Evolutionary conservation across 2,888 invertebrate species (phyloP), one percentile per base, ranked within the genome.

Genomic region (Eristalinus sepulchralis): DNA sequence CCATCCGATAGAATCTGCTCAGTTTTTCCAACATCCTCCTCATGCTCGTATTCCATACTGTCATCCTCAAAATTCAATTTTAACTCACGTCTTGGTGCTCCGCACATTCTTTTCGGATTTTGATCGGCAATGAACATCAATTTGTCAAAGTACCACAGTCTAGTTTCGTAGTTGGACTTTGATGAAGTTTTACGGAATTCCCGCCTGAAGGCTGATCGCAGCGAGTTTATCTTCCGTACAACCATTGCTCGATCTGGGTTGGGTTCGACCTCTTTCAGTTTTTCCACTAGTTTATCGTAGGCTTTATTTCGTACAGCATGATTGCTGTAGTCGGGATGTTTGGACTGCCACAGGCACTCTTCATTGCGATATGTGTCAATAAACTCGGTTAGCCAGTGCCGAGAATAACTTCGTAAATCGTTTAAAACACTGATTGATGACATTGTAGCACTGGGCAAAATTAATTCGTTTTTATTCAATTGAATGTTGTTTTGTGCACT

Each of bases 221-320:
- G 83, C 0, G 92, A 92, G 76, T 92, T 92, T 17, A 92, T 92
- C 88, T 92, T 92, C 2, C 92, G 88, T n/a, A 92, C 91, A 4
- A 92, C 92, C 92, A 92, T 92, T 13, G 91, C 90, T 27, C 92
- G 90, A 84, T 92, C 92, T 8, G 92, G 91, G 89, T 90, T 90
- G 11, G 91, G 91, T 88, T 92, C 92, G 68, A 92, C 92, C 83
- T 92, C 92, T 78, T 92, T 92, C 0, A 92, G 82, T 72, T 92
- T 92, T 80, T 91, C 91, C 0, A 92, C 92, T 4, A 92, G 87
- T 75, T 91, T 91, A 80, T 92, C 92, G 84, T 92, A 92, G 9
- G 92, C 91, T 78, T 90, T 91, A 88, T 92, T 92, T 27, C 92
- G 90, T 62, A 90, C 89, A 22, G 90, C 89, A 76, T 92, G 91